Base-by-base conservation (phyloP, 2,888 invertebrate species). In the Trimorus sp. region DNA sequence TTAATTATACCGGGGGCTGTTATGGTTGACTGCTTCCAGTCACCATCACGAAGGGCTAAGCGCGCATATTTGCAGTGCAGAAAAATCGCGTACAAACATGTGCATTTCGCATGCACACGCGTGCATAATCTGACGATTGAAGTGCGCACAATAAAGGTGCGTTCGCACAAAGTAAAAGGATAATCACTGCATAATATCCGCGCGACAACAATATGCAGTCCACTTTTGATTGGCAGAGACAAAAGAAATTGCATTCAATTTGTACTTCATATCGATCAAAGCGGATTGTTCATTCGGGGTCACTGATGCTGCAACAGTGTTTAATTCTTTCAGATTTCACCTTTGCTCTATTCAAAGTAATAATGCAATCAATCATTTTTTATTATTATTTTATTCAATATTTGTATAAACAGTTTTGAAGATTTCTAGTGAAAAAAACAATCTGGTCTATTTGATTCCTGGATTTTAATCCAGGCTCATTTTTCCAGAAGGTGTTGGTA, bases 1-100 rank as follows among this genome's bases (percentile, higher is more conserved):
- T 91, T 91, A 91, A 91, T 91, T 91, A 91, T 90, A 88, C 89
- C 86, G 85, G 89, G 85, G 89, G 86, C 87, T 88, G 89, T 89
- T 90, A 79, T 82, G 79, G 79, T 82, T 76, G 79, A 79, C 82
- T 82, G 82, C 79, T 70, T 66, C 82, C 66, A 68, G 79, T 82
- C 79, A 65, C 71, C 60, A 66, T 60, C 53, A 65, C 71, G 37
- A 62, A 68, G 71, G 79, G 76, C 48, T 71, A 74, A 82, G 78
- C 54, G 78, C 58, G 63, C 71, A 79, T 82, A 82, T 82, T 73
- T 79, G 75, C 76, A 79, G 68, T 73, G 65, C 74, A 70, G 70
- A 82, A 82, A 79, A 78, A 79, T 75, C 56, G 70, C 78, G 63
- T 65, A 62, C 70, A 71, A 78, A 74, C 77, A 70, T 73, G 68